These are phyloP conservation scores for Spondyliosoma cantharus DNA, from an alignment of 2,797 vertebrate genomes.

Conservation along the genomic window DNA sequence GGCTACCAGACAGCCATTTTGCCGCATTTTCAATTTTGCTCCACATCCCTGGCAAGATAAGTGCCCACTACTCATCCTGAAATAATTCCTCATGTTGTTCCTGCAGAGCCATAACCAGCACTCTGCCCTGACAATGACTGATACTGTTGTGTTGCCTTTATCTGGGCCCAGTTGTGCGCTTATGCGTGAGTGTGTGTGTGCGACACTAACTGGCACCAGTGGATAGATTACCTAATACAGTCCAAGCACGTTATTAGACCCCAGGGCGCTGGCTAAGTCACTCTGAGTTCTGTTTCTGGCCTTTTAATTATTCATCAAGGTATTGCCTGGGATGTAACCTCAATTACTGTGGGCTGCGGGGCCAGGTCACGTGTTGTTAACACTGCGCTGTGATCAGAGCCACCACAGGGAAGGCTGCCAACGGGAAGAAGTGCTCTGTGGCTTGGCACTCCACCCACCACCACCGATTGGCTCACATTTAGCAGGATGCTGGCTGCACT, in stretches of 20 bases:
- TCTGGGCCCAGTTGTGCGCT: conserved; percentile 70
- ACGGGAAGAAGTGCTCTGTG: conserved; percentile 75
- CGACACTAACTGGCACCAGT: conserved; percentile 73
- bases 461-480: conserved; percentile 80
- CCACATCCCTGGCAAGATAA: conserved; percentile 61
- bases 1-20: conserved; percentile 37
- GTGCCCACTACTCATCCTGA: conserved; percentile 65
- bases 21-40: conserved; percentile 48
- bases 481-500: conserved; percentile 72
- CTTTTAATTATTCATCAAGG: conserved; percentile 85
- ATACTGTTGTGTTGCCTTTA: conserved; percentile 72
- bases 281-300: conserved; percentile 77
- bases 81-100: conserved; percentile 76
- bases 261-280: conserved; percentile 75
- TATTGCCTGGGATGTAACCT: conserved; percentile 81
- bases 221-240: conserved; percentile 81
- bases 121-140: conserved; percentile 76
- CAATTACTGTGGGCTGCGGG: conserved; percentile 80
- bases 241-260: conserved; percentile 79
- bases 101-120: conserved; percentile 72
- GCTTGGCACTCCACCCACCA: conserved; percentile 79
- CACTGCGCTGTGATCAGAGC: conserved; percentile 72
- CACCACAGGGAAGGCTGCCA: conserved; percentile 77
- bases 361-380: conserved; percentile 79
- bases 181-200: conserved; percentile 48